A percentile compares a stretch with the other conserved stretches of the same genome.
Evolutionary conservation across 2,113 vertebrate species (phyloP).

Genomic region (Barbus barbus): DNA sequence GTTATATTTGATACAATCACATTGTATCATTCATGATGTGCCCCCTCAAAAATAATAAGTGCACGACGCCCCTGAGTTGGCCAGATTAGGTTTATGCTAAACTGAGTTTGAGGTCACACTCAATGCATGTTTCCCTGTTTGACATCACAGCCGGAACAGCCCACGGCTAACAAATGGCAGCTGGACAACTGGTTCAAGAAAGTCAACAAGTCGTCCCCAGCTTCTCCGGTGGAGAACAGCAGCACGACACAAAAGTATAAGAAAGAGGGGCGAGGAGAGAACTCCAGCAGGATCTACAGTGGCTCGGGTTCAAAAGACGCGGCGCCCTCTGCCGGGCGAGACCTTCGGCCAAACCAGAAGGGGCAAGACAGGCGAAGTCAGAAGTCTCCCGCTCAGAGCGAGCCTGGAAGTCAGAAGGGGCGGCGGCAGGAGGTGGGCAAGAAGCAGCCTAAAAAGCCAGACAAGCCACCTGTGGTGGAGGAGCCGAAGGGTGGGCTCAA

Average conservation of each 20-base stretch:
- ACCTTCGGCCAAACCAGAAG: slow-evolving; percentile 86
- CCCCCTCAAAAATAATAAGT: too few relatives aligned
- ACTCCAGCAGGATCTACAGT: slow-evolving; percentile 81
- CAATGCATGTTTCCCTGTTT: neutral
- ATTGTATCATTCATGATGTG: too few relatives aligned
- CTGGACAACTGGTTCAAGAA: slow-evolving; percentile 98
- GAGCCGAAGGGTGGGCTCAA: slow-evolving; percentile 91
- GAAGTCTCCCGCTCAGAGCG: slow-evolving; percentile 94
- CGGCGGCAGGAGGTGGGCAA: slow-evolving; percentile 86
- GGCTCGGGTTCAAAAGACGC: slow-evolving; percentile 87
- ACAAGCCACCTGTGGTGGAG: slow-evolving; percentile 86
- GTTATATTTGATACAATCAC: too few relatives aligned
- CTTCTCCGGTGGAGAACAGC: slow-evolving; percentile 89
- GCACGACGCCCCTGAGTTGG: too few relatives aligned
- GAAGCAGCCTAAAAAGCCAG: slow-evolving; percentile 95
- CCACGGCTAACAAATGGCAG: slow-evolving; percentile 95
- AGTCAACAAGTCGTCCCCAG: slow-evolving; percentile 90
- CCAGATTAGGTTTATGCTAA: too few relatives aligned
- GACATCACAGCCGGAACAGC: slow-evolving; percentile 85
- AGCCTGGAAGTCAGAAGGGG: slow-evolving; percentile 74
- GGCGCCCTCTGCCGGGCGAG: slow-evolving; percentile 81
- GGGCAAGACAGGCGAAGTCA: slow-evolving; percentile 86
- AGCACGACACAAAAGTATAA: slow-evolving; percentile 89
- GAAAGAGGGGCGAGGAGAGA: slow-evolving; percentile 87
- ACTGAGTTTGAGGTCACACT: neutral